Percentiles rank a stretch among this genome's conserved stretches.
Conservation (phyloP, 1,140 invertebrate genomes). For the Nautilus pompilius region DNA sequence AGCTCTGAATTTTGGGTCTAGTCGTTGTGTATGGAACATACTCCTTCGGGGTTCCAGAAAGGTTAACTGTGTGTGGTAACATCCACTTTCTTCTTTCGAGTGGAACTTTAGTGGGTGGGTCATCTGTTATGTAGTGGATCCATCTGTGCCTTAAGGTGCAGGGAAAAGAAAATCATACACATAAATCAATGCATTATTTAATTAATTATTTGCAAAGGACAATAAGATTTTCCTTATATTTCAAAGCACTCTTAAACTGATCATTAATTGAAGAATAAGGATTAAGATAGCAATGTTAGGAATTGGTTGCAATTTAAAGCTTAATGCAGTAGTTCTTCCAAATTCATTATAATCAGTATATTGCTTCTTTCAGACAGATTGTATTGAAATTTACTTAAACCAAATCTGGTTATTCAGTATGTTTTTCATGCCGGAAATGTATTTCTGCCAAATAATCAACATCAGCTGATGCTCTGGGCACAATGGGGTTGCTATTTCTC, state of each 20-base stretch:
- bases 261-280: background rate
- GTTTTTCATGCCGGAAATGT: too few relatives aligned
- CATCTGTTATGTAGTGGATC: slow-evolving; percentile 81
- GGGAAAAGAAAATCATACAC: background rate
- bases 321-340: too few relatives aligned
- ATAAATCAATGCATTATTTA: too few relatives aligned
- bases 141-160: slow-evolving; percentile 61
- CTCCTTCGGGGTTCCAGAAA: slow-evolving; percentile 68
- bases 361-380: too few relatives aligned
- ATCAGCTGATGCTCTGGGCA: too few relatives aligned
- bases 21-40: slow-evolving; percentile 91
- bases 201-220: too few relatives aligned
- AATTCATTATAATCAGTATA: too few relatives aligned
- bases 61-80: slow-evolving; percentile 76
- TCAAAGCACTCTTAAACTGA: background rate
- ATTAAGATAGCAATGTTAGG: background rate
- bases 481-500: too few relatives aligned
- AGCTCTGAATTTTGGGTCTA: slow-evolving; percentile 38
- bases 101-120: slow-evolving; percentile 62
- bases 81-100: slow-evolving; percentile 75
- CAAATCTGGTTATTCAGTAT: too few relatives aligned
- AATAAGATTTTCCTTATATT: background rate
- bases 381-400: too few relatives aligned
- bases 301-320: background rate
- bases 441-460: too few relatives aligned